Evolutionary conservation across 1,140 invertebrate species (phyloP), one percentile per base, ranked within the genome.

Genomic region (Drosophila insularis): DNA sequence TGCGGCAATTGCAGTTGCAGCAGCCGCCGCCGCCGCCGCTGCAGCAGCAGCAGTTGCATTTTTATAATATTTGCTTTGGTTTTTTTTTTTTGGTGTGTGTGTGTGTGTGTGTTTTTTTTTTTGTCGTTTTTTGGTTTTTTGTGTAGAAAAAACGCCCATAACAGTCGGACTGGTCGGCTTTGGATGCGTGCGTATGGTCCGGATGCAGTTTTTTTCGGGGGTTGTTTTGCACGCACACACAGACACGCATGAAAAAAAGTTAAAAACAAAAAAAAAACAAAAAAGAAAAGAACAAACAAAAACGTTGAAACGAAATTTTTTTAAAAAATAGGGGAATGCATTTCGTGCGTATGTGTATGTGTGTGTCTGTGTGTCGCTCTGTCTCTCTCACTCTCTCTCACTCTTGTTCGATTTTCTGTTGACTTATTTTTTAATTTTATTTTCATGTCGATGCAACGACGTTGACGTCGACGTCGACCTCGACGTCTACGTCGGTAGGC

Each of bases 401-500:
- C 40, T 32, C 21, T 58, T 61, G 74, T 89, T 80, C 78, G 75
- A 77, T 90, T 86, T 79, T 75, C 72, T 61, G 66, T 90, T 90
- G 89, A 78, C 89, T 78, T 82, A 89, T 79, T 90, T 85, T 87
- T 89, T 74, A 80, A 82, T 72, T 77, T 80, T 82, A 80, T 50
- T 87, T 87, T 89, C 65, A 17, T 59, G 31, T 21, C 63, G 53
- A 13, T 39, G 66, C n/a, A 14, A 40, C 21, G 32, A 4, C 23
- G 66, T 7, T 35, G 71, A 4, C 32, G 32, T 23, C 19, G 54
- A 39, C 59, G 55, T 11, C 21, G 39, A 4, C 23, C 56, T 7
- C 27, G 71, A 2, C 32, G 23, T 31, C 27, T 46, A 39, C 59
- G 71, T 31, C 63, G 54, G 13, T 56, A 14, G 27, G 5, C 31